These are phyloP conservation scores for Sarcophaga rosellei DNA, from an alignment of 2,888 invertebrate genomes.

Conservation along the genomic window DNA sequence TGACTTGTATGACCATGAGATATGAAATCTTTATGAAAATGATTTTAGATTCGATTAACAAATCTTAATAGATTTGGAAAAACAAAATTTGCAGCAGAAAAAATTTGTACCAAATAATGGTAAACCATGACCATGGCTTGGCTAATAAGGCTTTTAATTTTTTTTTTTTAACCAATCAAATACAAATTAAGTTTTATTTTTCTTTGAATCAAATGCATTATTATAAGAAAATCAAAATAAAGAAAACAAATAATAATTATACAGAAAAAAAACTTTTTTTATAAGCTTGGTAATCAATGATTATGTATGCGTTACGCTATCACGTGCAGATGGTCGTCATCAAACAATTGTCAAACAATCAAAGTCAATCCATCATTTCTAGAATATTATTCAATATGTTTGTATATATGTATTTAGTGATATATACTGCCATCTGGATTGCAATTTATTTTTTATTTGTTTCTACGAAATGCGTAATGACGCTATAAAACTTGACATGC, in stretches of 20 bases:
- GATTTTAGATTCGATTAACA: too few species aligned
- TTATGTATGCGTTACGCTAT: conserved; percentile 10
- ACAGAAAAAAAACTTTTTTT: background rate
- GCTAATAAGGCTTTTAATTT: too few species aligned
- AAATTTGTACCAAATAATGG: too few species aligned
- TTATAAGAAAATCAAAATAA: background rate
- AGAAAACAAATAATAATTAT: background rate
- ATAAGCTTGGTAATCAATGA: background rate
- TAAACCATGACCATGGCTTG: too few species aligned
- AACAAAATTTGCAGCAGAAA: too few species aligned
- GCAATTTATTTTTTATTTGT: conserved; percentile 2
- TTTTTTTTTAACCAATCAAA: too few species aligned
- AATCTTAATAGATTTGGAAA: too few species aligned
- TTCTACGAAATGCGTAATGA: conserved; percentile 28
- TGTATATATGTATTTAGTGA: too few species aligned
- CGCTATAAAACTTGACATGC: conserved; percentile 5
- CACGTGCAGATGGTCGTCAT: conserved; percentile 1
- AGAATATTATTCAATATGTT: conserved; percentile 10
- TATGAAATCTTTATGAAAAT: too few species aligned
- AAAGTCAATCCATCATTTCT: background rate
- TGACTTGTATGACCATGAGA: too few species aligned
- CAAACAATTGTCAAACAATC: background rate
- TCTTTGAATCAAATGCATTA: too few species aligned
- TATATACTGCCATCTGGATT: conserved; percentile 1
- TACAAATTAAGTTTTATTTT: too few species aligned